A percentile compares a stretch with the other conserved stretches of the same genome.
Evolutionary conservation across 2,888 invertebrate species (phyloP).

Genomic region (Spicauda simplicius): DNA sequence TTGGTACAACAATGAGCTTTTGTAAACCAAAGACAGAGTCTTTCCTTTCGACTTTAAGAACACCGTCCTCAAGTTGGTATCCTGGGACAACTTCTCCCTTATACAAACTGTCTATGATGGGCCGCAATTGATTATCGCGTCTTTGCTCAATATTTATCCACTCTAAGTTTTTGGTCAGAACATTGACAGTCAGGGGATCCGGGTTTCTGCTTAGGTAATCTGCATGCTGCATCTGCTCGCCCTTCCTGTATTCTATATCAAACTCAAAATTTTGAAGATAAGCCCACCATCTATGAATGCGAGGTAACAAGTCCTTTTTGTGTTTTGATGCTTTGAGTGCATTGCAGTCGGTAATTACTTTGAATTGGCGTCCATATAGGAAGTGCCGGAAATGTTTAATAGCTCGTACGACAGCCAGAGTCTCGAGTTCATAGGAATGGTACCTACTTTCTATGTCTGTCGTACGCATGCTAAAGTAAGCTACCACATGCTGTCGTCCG

Average conservation of each 20-base stretch:
- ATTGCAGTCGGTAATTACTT: constrained; percentile 48
- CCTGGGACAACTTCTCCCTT: constrained; percentile 13
- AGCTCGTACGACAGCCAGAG: constrained; percentile 47
- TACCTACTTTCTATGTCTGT: constrained; percentile 43
- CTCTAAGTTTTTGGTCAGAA: constrained; percentile 40
- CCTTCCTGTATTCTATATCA: constrained; percentile 43
- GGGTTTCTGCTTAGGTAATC: constrained; percentile 47
- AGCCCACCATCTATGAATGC: constrained; percentile 52
- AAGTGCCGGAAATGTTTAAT: constrained; percentile 51
- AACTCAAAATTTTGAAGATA: constrained; percentile 48
- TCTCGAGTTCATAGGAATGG: constrained; percentile 46
- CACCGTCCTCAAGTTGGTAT: constrained; percentile 31
- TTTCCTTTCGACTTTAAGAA: constrained; percentile 11
- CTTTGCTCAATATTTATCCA: constrained; percentile 47
- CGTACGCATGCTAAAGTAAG: constrained; percentile 41
- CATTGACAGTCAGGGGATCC: constrained; percentile 32
- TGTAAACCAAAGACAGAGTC: constrained; percentile 18
- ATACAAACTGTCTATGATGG: constrained; percentile 28
- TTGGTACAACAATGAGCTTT: constrained; percentile 31
- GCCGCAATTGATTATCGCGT: constrained; percentile 28
- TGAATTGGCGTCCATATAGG: constrained; percentile 44
- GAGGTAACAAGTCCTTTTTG: constrained; percentile 48
- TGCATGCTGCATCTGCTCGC: constrained; percentile 39
- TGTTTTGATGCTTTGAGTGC: constrained; percentile 49
- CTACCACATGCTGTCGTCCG: constrained; percentile 39